These are phyloP conservation scores for Brevimyrus niger DNA, from an alignment of 2,113 vertebrate genomes.

Conservation along the genomic window DNA sequence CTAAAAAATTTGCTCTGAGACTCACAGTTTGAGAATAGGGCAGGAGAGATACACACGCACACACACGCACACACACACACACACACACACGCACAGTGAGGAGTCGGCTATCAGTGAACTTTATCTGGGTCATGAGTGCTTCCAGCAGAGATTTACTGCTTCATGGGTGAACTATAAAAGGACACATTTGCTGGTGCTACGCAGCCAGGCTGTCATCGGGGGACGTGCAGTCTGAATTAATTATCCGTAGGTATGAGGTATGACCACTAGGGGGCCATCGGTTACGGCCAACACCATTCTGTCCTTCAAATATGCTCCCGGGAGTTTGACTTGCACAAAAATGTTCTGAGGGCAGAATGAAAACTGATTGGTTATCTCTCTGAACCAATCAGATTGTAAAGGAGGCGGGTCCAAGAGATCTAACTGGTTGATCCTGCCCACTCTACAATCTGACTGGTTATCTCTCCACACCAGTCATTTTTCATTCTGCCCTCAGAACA, in stretches of 20 bases:
- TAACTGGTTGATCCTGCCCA: neutral
- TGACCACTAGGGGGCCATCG: neutral
- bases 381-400: neutral
- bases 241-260: neutral
- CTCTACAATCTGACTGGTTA: neutral
- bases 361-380: neutral
- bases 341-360: neutral
- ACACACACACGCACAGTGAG: neutral
- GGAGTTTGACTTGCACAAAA: neutral
- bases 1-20: neutral
- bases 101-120: neutral
- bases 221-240: neutral
- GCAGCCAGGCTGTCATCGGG: neutral
- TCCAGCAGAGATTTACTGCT: constrained; percentile 39
- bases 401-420: neutral
- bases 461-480: neutral
- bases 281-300: neutral
- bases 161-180: constrained; percentile 38
- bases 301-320: neutral
- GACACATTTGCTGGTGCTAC: neutral
- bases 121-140: constrained; percentile 36
- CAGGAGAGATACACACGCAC: neutral
- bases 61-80: neutral
- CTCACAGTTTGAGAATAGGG: neutral
- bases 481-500: neutral